These are phyloP conservation scores for Corythoichthys intestinalis DNA, from an alignment of 2,113 vertebrate genomes.

Conservation along the genomic window DNA sequence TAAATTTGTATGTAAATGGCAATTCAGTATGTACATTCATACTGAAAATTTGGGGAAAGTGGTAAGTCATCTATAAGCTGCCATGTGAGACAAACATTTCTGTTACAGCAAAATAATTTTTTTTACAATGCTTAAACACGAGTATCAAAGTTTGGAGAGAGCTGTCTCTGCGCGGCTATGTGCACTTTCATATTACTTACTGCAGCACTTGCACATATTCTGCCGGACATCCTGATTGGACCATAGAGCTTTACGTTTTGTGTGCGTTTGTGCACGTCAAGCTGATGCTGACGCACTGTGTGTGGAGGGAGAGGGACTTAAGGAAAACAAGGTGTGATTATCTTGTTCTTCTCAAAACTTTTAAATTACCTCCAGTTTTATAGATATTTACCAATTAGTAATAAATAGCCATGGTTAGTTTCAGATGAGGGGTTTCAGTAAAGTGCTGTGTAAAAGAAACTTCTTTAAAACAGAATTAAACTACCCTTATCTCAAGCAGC, in stretches of 20 bases:
- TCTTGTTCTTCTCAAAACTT: background rate
- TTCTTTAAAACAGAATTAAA: background rate
- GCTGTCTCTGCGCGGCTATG: background rate
- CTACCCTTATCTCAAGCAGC: background rate
- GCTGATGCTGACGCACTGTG: slow-evolving; percentile 28
- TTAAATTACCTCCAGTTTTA: background rate
- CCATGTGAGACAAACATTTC: slow-evolving; percentile 34
- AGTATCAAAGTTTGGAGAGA: slow-evolving; percentile 34
- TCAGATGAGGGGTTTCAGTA: background rate
- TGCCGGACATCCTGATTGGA: slow-evolving; percentile 56
- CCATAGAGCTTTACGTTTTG: slow-evolving; percentile 55
- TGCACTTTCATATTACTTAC: slow-evolving; percentile 24
- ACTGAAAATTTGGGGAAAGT: slow-evolving; percentile 37
- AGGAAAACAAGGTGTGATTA: background rate
- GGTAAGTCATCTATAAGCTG: slow-evolving; percentile 51
- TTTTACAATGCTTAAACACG: slow-evolving; percentile 25
- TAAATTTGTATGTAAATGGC: slow-evolving; percentile 39
- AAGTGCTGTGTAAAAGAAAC: background rate
- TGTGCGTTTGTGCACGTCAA: slow-evolving; percentile 52
- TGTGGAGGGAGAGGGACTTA: background rate
- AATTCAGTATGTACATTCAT: slow-evolving; percentile 28
- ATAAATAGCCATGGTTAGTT: slow-evolving; percentile 6
- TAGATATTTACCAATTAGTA: slow-evolving; percentile 3
- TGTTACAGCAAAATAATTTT: slow-evolving; percentile 33
- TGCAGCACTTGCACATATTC: slow-evolving; percentile 47